A percentile compares a stretch with the other conserved stretches of the same genome.
Evolutionary conservation across 1,140 invertebrate species (phyloP).

Genomic region (Drosophila pectinifera): DNA sequence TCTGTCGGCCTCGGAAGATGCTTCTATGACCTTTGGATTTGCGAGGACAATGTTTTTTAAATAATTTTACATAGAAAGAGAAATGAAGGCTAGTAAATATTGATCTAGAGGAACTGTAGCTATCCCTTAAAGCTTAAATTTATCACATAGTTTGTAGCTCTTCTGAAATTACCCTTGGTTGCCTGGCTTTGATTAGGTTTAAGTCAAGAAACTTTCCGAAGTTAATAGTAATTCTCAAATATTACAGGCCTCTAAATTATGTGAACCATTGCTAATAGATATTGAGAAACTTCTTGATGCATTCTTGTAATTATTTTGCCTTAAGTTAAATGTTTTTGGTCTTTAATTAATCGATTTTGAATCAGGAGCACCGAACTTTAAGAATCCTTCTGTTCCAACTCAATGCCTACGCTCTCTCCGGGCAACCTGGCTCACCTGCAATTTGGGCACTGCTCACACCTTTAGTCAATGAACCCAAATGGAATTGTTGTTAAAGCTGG

Average conservation of each 20-base stretch:
- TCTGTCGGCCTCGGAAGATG: constrained; percentile 25
- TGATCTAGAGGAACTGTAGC: too few relatives aligned
- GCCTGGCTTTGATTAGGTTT: not conserved
- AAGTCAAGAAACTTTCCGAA: too few relatives aligned
- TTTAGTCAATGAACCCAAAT: constrained; percentile 17
- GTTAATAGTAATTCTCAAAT: too few relatives aligned
- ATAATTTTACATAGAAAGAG: not conserved
- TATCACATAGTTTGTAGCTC: too few relatives aligned
- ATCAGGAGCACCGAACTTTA: not conserved
- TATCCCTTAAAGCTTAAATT: not conserved
- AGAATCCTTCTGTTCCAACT: not conserved
- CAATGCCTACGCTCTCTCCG: constrained; percentile 6
- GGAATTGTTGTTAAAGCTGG: constrained; percentile 13
- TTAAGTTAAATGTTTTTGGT: not conserved
- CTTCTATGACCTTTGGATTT: not conserved
- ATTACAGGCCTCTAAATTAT: too few relatives aligned
- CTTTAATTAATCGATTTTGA: constrained; percentile 1
- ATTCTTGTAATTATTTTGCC: not conserved
- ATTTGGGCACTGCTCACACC: constrained; percentile 1
- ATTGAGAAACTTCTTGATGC: too few relatives aligned
- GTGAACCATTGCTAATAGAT: not conserved
- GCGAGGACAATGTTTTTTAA: not conserved
- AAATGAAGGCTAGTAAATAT: not conserved
- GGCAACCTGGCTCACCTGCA: constrained; percentile 22
- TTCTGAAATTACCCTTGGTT: too few relatives aligned